Evolutionary conservation across 2,888 invertebrate species (phyloP), one percentile per base, ranked within the genome.

Genomic region (Calameuta pallipes): DNA sequence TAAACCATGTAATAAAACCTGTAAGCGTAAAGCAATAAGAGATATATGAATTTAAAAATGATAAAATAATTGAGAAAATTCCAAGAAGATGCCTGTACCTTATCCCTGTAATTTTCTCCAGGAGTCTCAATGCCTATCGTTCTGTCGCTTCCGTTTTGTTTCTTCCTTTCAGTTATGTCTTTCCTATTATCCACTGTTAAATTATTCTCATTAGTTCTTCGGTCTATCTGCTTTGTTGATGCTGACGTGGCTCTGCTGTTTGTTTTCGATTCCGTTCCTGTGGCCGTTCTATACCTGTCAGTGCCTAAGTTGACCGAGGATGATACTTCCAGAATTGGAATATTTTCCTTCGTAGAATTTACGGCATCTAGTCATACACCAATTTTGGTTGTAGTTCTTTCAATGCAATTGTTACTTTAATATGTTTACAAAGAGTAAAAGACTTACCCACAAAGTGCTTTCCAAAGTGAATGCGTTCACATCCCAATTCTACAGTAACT

Each of bases 391-490:
- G 13, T 15, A 11, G 31, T 34, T 73, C 15, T 73, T 6, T 34
- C 13, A 37, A 15, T 31, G 12, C 13, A 30, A 23, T 23, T 23
- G 2, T 9, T 23, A 56, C 23, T 56, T 56, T 56, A 23, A 56
- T 1, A 9, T 23, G 9, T 56, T 9, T 56, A 56, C 56, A 23
- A 56, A 56, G 9, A 56, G 56, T 31, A 2, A 35, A 78, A 56
- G 75, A 83, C 86, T 87, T 87, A 92, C 92, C 92, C 81, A 93
- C 85, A 85, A 92, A 92, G 82, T 93, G 92, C 85, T 91, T 92
- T 69, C 93, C 93, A 87, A 93, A 93, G 85, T 93, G 92, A 75
- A 92, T 85, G 83, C 89, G 89, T 82, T 92, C 92, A 83, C 92
- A 92, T 11, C 93, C 93, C 76, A 94, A 89, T 84, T 93, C 92